A percentile compares a stretch with the other conserved stretches of the same genome.
phyloP scores from a whole-genome alignment of 1,140 invertebrate genomes.

The Potamilus streckersoni region DNA sequence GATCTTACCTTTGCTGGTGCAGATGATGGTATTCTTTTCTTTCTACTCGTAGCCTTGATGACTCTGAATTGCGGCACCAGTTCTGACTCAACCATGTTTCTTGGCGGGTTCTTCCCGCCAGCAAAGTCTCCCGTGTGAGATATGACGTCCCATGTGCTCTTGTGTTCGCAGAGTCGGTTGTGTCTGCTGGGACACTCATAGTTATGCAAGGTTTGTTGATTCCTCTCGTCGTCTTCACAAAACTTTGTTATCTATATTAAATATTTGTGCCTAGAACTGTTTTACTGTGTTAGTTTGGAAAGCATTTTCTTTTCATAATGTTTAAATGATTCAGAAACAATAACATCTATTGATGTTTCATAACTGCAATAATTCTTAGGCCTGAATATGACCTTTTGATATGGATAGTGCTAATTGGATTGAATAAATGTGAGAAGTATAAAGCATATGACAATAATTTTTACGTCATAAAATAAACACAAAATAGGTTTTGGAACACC shows the following conservation, averaged over 20 bases:
- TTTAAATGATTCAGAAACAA: too few relatives aligned
- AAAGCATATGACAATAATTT: too few relatives aligned
- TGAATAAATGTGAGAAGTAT: too few relatives aligned
- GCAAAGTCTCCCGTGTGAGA: constrained; percentile 73
- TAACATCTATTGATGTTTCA: too few relatives aligned
- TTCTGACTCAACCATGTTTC: constrained; percentile 24
- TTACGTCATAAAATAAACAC: too few relatives aligned
- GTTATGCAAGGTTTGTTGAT: constrained; percentile 70
- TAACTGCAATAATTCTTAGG: too few relatives aligned
- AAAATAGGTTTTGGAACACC: too few relatives aligned
- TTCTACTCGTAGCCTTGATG: constrained; percentile 12
- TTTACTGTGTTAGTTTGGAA: too few relatives aligned
- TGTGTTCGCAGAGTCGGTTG: constrained; percentile 75
- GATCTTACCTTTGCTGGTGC: constrained; percentile 33
- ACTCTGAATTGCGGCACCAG: constrained; percentile 38
- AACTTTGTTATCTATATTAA: constrained; percentile 70
- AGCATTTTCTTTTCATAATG: too few relatives aligned
- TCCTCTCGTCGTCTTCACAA: constrained; percentile 70
- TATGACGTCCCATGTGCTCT: constrained; percentile 75
- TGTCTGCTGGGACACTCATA: constrained; percentile 77
- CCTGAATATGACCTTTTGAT: too few relatives aligned
- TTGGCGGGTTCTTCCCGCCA: constrained; percentile 28
- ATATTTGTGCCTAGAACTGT: too few relatives aligned
- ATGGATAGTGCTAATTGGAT: too few relatives aligned
- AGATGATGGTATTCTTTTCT: constrained; percentile 26